A percentile compares a stretch with the other conserved stretches of the same genome.
phyloP scores from a whole-genome alignment of 2,888 invertebrate species.

The Drosophila lacicola region DNA sequence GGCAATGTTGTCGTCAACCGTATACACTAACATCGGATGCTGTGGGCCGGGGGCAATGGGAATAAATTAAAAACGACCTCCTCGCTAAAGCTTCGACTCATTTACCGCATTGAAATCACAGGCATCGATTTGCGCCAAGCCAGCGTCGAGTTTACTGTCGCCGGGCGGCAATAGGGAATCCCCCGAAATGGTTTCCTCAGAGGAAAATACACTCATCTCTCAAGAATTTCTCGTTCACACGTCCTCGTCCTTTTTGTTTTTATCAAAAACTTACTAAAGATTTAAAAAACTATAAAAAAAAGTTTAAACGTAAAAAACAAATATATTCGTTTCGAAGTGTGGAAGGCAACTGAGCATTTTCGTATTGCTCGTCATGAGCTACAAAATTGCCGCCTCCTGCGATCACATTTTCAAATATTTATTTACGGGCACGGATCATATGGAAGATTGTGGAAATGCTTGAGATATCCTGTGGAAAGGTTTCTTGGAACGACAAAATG shows the following conservation, averaged over 20 bases:
- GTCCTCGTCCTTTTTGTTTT: too few relatives aligned
- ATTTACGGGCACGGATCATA: too few relatives aligned
- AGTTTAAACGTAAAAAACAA: not conserved
- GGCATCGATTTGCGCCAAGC: not conserved
- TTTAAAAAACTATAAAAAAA: not conserved
- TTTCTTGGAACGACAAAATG: not conserved
- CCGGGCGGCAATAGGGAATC: not conserved
- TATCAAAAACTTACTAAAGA: not conserved
- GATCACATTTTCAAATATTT: not conserved
- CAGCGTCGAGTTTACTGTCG: not conserved
- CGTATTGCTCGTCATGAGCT: not conserved
- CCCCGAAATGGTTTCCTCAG: not conserved
- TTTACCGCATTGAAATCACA: not conserved
- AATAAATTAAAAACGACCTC: not conserved
- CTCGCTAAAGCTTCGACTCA: not conserved
- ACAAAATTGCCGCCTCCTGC: not conserved
- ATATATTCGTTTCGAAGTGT: not conserved
- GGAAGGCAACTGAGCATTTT: not conserved
- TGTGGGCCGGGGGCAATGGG: not conserved
- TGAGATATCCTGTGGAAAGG: not conserved
- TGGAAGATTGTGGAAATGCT: not conserved
- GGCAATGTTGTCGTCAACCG: not conserved
- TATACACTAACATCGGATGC: not conserved
- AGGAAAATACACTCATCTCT: not conserved
- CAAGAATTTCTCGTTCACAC: not conserved